These are phyloP conservation scores for Tetropium fuscum DNA, from an alignment of 2,888 invertebrate genomes.

Conservation along the genomic window DNA sequence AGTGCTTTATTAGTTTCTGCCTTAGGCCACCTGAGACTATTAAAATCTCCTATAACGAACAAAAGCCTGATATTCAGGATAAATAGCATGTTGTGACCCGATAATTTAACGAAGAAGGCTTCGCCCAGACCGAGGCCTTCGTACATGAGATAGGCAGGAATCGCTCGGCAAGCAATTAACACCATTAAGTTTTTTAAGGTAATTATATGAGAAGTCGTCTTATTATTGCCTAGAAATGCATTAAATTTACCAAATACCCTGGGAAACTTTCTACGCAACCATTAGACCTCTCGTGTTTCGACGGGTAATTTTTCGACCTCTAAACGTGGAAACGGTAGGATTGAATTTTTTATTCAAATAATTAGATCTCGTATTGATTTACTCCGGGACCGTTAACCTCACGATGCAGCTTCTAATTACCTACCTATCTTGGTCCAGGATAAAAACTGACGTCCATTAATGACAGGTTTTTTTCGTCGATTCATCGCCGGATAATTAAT, in stretches of 20 bases:
- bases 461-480: slow-evolving; percentile 4
- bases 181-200: background rate
- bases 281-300: background rate
- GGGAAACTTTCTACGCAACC: background rate
- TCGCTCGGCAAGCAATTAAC: no score
- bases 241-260: background rate
- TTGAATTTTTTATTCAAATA: slow-evolving; percentile 9
- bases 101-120: no score
- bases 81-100: no score
- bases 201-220: background rate
- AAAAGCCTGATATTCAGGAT: no score
- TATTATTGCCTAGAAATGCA: background rate
- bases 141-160: no score
- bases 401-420: slow-evolving; percentile 3
- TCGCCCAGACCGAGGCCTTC: no score
- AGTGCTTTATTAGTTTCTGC: no score
- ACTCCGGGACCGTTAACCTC: slow-evolving; percentile 9
- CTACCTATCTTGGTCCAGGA: background rate
- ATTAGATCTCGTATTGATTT: slow-evolving; percentile 14
- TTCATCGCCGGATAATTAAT: background rate
- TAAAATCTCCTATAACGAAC: no score
- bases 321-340: slow-evolving; percentile 12
- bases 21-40: no score
- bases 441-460: background rate
- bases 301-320: slow-evolving; percentile 7